Evolutionary conservation across 2,113 vertebrate species (phyloP).

Genomic region (Bostrychus sinensis): DNA sequence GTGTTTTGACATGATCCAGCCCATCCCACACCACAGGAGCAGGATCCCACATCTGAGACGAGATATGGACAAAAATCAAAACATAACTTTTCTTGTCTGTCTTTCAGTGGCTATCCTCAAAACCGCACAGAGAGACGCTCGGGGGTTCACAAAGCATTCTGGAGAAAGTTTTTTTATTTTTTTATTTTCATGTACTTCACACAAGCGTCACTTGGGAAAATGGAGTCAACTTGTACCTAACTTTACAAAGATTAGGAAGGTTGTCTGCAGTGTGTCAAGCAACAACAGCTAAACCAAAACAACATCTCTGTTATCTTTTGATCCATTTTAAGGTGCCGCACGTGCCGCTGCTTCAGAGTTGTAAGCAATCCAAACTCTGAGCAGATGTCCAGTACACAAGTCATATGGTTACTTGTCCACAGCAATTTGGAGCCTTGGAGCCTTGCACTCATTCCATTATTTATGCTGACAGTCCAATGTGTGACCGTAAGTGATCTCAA

Average conservation of each 20-base stretch:
- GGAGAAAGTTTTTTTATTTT: constrained; percentile 38
- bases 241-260: constrained; percentile 40
- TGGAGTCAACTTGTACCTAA: constrained; percentile 40
- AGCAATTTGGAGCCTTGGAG: constrained; percentile 28
- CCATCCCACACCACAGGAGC: constrained; percentile 43
- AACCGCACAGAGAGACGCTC: constrained; percentile 60
- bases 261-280: constrained; percentile 41
- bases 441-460: constrained; percentile 31
- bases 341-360: constrained; percentile 55
- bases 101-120: constrained; percentile 51
- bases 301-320: constrained; percentile 49
- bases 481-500: constrained; percentile 39
- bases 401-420: constrained; percentile 42
- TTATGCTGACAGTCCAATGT: constrained; percentile 59
- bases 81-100: constrained; percentile 59
- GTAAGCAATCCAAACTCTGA: constrained; percentile 55
- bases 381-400: constrained; percentile 64
- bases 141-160: constrained; percentile 49
- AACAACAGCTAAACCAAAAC: constrained; percentile 31
- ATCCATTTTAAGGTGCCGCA: constrained; percentile 58
- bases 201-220: constrained; percentile 42
- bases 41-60: constrained; percentile 66
- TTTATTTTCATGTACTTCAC: constrained; percentile 40
- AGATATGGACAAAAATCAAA: constrained; percentile 61
- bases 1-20: constrained; percentile 64